phyloP scores from a whole-genome alignment of 30 jellyfish, hydroid and myxozoan genomes.

The Rhopilema esculentum region DNA sequence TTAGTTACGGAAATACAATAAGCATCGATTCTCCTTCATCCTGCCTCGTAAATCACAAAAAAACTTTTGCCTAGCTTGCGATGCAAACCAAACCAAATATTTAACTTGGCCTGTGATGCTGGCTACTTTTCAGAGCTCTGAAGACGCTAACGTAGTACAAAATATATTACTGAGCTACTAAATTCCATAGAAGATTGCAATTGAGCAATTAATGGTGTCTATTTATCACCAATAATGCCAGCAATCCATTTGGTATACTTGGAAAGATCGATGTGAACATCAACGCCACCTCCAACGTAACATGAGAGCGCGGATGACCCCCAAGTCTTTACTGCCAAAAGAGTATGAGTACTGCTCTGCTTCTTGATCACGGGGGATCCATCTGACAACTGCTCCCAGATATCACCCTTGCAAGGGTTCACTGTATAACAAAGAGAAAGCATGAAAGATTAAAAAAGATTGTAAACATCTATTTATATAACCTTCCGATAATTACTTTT shows the following conservation, averaged over 20 bases:
- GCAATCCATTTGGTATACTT: constrained; percentile 17
- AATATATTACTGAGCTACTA: no score
- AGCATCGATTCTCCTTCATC: no score
- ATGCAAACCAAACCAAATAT: no score
- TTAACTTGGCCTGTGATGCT: no score
- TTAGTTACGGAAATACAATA: no score
- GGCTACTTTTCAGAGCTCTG: no score
- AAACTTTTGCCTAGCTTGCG: no score
- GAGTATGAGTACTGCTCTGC: background rate
- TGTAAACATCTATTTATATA: no score
- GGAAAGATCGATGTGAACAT: constrained; percentile 22
- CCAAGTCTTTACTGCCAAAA: constrained; percentile 37
- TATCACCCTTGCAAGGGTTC: constrained; percentile 31
- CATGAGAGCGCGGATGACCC: constrained; percentile 29
- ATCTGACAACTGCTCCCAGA: constrained; percentile 27
- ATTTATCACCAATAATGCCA: background rate
- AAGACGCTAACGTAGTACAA: no score
- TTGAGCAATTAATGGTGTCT: background rate
- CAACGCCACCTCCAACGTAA: constrained; percentile 18
- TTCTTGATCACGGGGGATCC: constrained; percentile 19
- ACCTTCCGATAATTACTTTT: no score
- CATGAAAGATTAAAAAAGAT: background rate
- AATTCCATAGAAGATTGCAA: no score
- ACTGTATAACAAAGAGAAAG: background rate
- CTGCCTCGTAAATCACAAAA: no score